phyloP scores from a whole-genome alignment of 2,113 vertebrate species.

The Tinamus guttatus region DNA sequence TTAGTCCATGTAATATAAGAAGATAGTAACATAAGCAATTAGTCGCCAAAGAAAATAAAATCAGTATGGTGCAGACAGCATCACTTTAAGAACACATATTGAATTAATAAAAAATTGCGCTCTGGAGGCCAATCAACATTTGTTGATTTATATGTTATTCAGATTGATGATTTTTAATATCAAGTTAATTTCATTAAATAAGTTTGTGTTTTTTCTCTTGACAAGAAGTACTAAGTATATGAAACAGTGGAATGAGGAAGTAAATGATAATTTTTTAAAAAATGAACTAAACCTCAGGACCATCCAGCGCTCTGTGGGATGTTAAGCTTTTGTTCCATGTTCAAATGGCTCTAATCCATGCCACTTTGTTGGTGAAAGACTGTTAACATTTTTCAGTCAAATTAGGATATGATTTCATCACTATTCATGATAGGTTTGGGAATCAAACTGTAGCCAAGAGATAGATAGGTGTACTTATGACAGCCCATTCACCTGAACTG shows the following conservation, averaged over 20 bases:
- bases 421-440: background rate
- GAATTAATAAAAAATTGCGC: background rate
- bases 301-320: background rate
- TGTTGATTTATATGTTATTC: background rate
- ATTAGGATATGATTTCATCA: background rate
- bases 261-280: background rate
- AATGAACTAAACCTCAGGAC: background rate
- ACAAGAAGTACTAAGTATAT: background rate
- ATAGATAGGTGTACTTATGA: background rate
- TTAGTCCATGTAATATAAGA: background rate
- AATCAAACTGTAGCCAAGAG: background rate
- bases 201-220: background rate
- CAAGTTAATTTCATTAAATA: background rate
- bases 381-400: background rate
- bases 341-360: background rate
- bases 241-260: background rate
- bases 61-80: background rate
- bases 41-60: background rate
- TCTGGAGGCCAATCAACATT: background rate
- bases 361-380: background rate
- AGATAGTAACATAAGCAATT: background rate
- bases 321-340: background rate
- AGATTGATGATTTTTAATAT: background rate
- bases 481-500: background rate
- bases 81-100: background rate